Percentiles rank a stretch among this genome's conserved stretches.
Conservation (phyloP, 2,113 vertebrate species). For the Fregetta grallaria region DNA sequence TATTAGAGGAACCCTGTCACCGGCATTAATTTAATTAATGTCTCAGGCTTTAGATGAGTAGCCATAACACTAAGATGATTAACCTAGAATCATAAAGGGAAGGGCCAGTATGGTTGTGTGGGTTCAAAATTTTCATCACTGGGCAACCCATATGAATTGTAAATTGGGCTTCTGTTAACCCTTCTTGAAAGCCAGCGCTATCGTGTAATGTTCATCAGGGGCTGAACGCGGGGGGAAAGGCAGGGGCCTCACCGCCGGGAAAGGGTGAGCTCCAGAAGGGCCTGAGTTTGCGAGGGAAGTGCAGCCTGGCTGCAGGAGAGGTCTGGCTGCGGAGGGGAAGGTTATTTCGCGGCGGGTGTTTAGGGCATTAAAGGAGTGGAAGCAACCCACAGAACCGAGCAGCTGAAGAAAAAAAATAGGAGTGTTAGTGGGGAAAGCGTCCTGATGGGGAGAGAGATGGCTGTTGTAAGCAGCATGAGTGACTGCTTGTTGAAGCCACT, state of each 20-base stretch:
- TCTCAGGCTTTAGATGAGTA: not conserved
- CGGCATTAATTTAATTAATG: not conserved
- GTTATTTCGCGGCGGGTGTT: not conserved
- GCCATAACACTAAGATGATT: not conserved
- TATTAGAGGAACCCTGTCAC: not conserved
- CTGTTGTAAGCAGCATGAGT: not conserved
- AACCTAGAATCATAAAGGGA: not conserved
- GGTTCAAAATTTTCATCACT: not conserved
- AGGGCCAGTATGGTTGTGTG: not conserved
- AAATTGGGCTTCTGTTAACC: not conserved
- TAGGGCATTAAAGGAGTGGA: not conserved
- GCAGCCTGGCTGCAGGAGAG: not conserved
- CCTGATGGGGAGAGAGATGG: not conserved
- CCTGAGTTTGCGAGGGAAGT: not conserved
- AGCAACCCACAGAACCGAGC: not conserved
- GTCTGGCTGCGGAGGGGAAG: not conserved
- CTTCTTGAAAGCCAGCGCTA: not conserved
- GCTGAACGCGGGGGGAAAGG: rapidly evolving
- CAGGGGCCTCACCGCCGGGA: not conserved
- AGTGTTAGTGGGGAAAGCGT: not conserved
- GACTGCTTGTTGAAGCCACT: not conserved
- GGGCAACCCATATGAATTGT: not conserved
- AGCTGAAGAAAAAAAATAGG: not conserved
- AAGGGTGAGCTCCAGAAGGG: not conserved
- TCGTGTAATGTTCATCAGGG: not conserved